These are phyloP conservation scores for Folsomia candida DNA, from an alignment of 2,888 invertebrate genomes.

Conservation along the genomic window DNA sequence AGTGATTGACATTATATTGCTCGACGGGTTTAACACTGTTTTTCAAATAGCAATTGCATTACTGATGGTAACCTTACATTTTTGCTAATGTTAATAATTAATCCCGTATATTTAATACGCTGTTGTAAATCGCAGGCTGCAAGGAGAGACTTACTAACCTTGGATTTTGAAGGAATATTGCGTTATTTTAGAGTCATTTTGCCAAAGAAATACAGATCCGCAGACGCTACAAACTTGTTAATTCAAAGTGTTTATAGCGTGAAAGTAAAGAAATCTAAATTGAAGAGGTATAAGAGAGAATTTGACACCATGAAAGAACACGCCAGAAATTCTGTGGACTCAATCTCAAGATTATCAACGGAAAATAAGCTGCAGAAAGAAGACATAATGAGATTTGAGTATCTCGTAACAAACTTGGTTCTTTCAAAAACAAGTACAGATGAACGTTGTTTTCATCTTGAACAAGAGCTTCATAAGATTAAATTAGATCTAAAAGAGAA, in stretches of 20 bases:
- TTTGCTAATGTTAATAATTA: constrained; percentile 37
- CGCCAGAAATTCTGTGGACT: constrained; percentile 52
- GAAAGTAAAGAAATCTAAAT: constrained; percentile 87
- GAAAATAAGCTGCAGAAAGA: constrained; percentile 58
- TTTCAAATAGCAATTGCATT: constrained; percentile 95
- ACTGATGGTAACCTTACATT: constrained; percentile 66
- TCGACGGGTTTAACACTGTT: constrained; percentile 89
- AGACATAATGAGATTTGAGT: constrained; percentile 60
- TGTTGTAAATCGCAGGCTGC: constrained; percentile 60
- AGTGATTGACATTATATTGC: constrained; percentile 91
- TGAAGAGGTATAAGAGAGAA: constrained; percentile 93
- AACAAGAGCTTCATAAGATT: constrained; percentile 61
- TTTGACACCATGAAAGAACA: constrained; percentile 68
- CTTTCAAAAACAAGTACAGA: constrained; percentile 52
- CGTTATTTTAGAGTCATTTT: constrained; percentile 97
- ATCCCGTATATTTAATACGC: neutral
- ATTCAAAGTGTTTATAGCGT: constrained; percentile 71
- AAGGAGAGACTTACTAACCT: constrained; percentile 81
- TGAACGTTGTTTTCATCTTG: constrained; percentile 25
- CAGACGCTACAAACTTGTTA: constrained; percentile 81
- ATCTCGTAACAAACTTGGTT: constrained; percentile 60
- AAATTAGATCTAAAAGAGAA: constrained; percentile 63
- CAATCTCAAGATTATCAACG: constrained; percentile 51
- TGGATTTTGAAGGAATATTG: constrained; percentile 96
- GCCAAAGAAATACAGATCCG: constrained; percentile 92